These are phyloP conservation scores for Dicrurus megarhynchus DNA, from an alignment of 2,113 vertebrate species.

Conservation along the genomic window DNA sequence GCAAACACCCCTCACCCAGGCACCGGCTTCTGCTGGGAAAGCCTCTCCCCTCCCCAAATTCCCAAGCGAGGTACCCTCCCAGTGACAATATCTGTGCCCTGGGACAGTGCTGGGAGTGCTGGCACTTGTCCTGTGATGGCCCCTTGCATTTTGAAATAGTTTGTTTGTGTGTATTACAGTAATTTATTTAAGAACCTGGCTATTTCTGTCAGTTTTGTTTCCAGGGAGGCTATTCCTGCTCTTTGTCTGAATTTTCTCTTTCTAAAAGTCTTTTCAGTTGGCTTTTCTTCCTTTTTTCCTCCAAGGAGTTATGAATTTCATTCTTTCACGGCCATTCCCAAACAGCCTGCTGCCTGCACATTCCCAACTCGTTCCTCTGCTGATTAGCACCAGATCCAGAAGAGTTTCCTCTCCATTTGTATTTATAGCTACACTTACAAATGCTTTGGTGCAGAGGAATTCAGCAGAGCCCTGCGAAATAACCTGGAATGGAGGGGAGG, in stretches of 20 bases:
- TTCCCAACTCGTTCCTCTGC: background rate
- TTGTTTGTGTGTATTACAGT: background rate
- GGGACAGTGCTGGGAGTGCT: rapidly evolving
- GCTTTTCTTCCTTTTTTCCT: background rate
- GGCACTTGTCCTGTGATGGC: background rate
- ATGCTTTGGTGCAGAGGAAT: background rate
- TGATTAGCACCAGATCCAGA: background rate
- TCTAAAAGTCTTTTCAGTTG: background rate
- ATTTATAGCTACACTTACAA: background rate
- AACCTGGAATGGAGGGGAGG: background rate
- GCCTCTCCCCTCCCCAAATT: background rate
- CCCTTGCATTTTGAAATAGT: background rate
- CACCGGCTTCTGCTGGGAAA: background rate
- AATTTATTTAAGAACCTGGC: background rate
- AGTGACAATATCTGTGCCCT: background rate
- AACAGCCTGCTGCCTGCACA: background rate
- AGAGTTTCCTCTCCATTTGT: background rate
- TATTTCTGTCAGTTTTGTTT: background rate
- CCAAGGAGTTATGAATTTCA: background rate
- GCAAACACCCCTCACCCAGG: background rate
- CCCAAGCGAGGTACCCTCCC: background rate
- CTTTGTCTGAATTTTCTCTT: background rate
- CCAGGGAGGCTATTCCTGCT: background rate
- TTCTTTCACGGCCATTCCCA: background rate
- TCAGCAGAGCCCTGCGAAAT: background rate